Evolutionary conservation across 2,113 vertebrate species (phyloP).

Genomic region (Cyprinodon brontotheroides): DNA sequence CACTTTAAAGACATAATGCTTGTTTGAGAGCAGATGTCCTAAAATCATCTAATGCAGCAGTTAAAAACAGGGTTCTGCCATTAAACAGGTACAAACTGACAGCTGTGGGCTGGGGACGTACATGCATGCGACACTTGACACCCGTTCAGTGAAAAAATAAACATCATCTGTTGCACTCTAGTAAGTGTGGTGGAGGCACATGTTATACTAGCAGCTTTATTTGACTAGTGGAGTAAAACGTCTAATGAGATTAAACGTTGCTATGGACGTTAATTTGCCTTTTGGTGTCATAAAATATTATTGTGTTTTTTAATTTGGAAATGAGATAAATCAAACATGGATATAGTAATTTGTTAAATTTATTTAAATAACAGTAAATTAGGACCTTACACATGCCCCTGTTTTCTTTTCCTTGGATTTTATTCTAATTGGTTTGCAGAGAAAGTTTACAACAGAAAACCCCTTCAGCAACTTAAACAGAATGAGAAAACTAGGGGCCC

Average conservation of each 20-base stretch:
- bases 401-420: background rate
- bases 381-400: background rate
- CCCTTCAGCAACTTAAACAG: background rate
- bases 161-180: conserved; percentile 7
- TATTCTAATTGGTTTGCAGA: background rate
- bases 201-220: background rate
- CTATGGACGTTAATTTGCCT: no score
- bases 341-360: no score
- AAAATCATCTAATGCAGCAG: background rate
- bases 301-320: no score
- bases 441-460: background rate
- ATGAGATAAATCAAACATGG: background rate
- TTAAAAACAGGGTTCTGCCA: conserved; percentile 25
- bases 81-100: conserved; percentile 17
- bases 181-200: background rate
- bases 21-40: no score
- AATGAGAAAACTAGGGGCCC: no score
- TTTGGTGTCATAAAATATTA: no score
- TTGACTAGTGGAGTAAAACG: background rate
- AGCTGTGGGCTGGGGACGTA: conserved; percentile 2
- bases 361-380: background rate
- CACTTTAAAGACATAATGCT: no score
- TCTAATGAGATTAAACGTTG: no score
- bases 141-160: conserved; percentile 4
- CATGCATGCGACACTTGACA: conserved; percentile 4